Evolutionary conservation across 2,113 vertebrate genomes (phyloP).

Genomic region (Paracyprichromis sp.): DNA sequence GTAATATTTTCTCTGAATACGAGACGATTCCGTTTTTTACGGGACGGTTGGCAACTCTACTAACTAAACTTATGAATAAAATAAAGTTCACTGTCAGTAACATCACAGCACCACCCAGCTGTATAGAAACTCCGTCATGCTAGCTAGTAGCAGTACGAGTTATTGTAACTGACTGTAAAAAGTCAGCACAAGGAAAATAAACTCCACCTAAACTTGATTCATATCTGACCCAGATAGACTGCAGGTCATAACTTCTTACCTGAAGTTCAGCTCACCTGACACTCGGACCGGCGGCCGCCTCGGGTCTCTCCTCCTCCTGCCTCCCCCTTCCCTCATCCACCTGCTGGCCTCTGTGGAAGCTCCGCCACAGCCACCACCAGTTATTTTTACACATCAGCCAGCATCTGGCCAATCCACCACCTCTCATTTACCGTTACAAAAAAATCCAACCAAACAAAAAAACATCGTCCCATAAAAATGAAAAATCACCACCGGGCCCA

Average conservation of each 20-base stretch:
- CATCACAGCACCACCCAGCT: neutral
- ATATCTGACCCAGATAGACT: neutral
- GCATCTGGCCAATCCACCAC: neutral
- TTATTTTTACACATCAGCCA: neutral
- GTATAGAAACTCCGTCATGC: accelerated
- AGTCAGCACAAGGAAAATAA: accelerated
- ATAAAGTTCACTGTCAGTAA: neutral
- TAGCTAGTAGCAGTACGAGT: neutral
- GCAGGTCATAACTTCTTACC: neutral
- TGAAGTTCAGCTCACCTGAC: neutral
- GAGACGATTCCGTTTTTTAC: accelerated
- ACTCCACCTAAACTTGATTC: neutral
- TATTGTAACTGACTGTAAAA: neutral
- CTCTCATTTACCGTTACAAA: neutral
- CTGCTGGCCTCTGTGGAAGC: neutral
- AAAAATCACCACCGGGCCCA: neutral
- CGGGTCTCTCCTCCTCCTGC: neutral
- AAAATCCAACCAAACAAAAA: neutral
- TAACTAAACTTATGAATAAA: neutral
- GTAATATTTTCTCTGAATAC: neutral
- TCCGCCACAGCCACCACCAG: neutral
- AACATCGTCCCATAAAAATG: neutral
- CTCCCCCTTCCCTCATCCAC: neutral
- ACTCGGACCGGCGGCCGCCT: neutral
- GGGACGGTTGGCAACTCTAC: accelerated